Evolutionary conservation across 2,888 invertebrate genomes (phyloP), one percentile per base, ranked within the genome.

Genomic region (Acleris emargana): DNA sequence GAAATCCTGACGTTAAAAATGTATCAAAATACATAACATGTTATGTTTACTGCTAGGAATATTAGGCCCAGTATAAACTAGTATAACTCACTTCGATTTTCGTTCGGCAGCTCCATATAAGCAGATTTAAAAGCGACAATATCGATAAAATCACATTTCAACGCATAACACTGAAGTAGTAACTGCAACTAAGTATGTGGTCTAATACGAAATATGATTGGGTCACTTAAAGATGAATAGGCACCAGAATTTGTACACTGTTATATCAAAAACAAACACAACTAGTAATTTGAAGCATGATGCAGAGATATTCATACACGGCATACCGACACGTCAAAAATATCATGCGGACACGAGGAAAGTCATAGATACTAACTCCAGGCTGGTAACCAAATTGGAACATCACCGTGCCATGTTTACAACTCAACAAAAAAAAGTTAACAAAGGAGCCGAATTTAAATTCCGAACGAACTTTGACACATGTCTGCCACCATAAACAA

Each of bases 401-500:
- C 91, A 91, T 91, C 91, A 91, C 90, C 76, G 86, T 75, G 73
- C 87, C 87, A 81, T 92, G 92, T 92, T 92, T 92, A 92, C 92
- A 92, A 90, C 88, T 89, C 88, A 83, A 88, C 86, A 89, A 89
- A 91, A 91, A 86, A 80, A 81, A 79, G 45, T 80, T 86, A 89
- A 91, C 92, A 92, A 92, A 91, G 89, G 82, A 88, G 90, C 92
- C 92, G 92, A 92, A 91, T 91, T 90, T 88, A 88, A 91, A 91
- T 92, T 91, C 92, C 89, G 88, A 89, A 91, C 91, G 92, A 92
- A 91, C 91, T 91, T 91, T 91, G 92, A 92, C 92, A 91, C 91
- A 92, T 91, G 92, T 91, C 92, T 92, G 92, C 92, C 92, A 91
- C 92, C 91, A 92, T 90, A 92, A 91, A 92, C 92, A 92, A 92